Percentiles rank a stretch among this genome's conserved stretches.
Evolutionary conservation across 2,888 invertebrate genomes (phyloP).

Genomic region (Acanthoscelides obtectus): DNA sequence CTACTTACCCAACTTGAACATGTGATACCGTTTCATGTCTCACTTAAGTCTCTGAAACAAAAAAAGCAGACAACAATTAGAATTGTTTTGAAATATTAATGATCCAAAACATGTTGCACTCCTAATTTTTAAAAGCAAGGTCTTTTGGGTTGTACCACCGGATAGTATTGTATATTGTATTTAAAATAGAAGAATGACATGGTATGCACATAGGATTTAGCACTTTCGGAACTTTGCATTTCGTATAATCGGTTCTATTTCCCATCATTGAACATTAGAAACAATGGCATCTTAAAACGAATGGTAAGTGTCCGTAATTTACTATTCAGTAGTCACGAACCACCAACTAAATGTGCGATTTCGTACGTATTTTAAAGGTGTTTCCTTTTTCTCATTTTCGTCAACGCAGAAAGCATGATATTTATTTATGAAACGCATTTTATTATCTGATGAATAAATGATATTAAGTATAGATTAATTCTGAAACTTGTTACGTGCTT

Average conservation of each 20-base stretch:
- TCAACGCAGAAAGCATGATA: too few relatives aligned
- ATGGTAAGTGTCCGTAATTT: neutral
- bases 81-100: neutral
- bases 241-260: neutral
- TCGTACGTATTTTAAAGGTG: neutral
- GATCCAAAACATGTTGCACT: neutral
- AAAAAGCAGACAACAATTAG: constrained; percentile 12
- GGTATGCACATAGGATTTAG: neutral
- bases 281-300: neutral
- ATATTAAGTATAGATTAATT: too few relatives aligned
- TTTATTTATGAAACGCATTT: too few relatives aligned
- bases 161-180: neutral
- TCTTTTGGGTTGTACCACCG: neutral
- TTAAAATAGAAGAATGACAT: neutral
- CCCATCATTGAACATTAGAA: neutral
- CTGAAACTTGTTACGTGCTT: too few relatives aligned
- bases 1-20: constrained; percentile 36
- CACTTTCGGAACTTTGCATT: neutral
- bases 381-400: neutral
- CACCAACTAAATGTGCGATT: neutral
- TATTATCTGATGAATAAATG: too few relatives aligned
- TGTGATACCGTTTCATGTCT: constrained; percentile 35
- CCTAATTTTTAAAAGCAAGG: neutral
- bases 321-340: neutral
- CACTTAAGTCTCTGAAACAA: constrained; percentile 26